phyloP scores from a whole-genome alignment of 2,113 vertebrate genomes.

The Scolopax mira region DNA sequence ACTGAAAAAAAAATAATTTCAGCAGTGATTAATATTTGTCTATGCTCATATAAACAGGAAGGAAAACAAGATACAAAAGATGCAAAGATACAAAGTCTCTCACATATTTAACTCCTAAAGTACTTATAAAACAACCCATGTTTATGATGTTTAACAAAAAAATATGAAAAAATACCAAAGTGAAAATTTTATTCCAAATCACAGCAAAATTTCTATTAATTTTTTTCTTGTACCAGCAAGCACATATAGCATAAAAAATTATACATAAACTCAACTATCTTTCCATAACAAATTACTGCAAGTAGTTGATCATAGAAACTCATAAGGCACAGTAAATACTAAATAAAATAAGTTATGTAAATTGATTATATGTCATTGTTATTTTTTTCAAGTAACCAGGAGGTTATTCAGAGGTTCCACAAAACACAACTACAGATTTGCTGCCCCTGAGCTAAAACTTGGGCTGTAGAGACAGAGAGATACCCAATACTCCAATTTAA shows the following conservation, averaged over 20 bases:
- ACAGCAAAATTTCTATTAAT: not conserved
- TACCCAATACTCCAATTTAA: not conserved
- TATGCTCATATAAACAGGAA: not conserved
- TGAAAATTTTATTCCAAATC: not conserved
- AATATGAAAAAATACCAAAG: not conserved
- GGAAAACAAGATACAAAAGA: not conserved
- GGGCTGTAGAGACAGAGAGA: not conserved
- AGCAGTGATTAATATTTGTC: not conserved
- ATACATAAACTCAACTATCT: not conserved
- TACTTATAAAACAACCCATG: not conserved
- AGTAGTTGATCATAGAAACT: not conserved
- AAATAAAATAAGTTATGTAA: not conserved
- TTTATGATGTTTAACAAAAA: not conserved
- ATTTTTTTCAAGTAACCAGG: accelerated
- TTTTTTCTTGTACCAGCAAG: not conserved
- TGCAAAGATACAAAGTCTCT: not conserved
- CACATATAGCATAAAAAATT: not conserved
- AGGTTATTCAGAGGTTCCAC: not conserved
- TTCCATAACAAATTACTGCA: not conserved
- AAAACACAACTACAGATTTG: not conserved
- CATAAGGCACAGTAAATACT: not conserved
- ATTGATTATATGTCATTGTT: not conserved
- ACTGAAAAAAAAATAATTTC: not conserved
- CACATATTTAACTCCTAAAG: not conserved
- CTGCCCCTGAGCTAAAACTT: not conserved